Evolutionary conservation across 2,113 vertebrate genomes (phyloP).

Genomic region (Numida meleagris): DNA sequence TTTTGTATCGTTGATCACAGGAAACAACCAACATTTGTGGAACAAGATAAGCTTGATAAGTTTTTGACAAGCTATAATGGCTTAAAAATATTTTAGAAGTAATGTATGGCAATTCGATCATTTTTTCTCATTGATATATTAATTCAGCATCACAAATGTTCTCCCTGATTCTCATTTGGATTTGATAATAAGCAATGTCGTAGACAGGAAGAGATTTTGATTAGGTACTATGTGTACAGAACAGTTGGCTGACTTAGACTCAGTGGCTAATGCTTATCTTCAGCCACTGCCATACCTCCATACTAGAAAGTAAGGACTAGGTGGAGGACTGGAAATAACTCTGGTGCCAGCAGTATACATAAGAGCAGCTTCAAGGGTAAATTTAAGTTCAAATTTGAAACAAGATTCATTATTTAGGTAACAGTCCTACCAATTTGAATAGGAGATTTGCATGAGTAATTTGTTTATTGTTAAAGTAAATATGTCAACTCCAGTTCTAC

Average conservation of each 20-base stretch:
- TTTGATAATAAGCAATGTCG: conserved; percentile 45
- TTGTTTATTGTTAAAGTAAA: not conserved
- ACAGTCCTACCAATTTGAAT: not conserved
- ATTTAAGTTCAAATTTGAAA: not conserved
- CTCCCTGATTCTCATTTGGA: conserved; percentile 20
- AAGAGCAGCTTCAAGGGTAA: not conserved
- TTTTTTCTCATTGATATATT: conserved; percentile 25
- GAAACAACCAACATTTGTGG: not conserved
- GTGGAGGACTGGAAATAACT: not conserved
- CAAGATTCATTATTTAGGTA: not conserved
- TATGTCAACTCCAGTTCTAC: not conserved
- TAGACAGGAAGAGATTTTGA: conserved; percentile 58
- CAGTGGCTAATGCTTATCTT: conserved; percentile 1
- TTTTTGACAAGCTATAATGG: not conserved
- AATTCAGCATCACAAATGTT: not conserved
- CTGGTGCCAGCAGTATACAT: not conserved
- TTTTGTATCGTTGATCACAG: not conserved
- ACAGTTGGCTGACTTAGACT: conserved; percentile 53
- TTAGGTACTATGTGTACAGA: conserved; percentile 38
- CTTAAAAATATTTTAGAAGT: not conserved
- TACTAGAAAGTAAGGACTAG: not conserved
- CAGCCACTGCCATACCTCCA: not conserved
- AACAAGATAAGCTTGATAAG: not conserved
- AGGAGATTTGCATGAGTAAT: not conserved
- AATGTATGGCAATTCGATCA: not conserved